Evolutionary conservation across 2,113 vertebrate genomes (phyloP).

Genomic region (Motacilla alba): DNA sequence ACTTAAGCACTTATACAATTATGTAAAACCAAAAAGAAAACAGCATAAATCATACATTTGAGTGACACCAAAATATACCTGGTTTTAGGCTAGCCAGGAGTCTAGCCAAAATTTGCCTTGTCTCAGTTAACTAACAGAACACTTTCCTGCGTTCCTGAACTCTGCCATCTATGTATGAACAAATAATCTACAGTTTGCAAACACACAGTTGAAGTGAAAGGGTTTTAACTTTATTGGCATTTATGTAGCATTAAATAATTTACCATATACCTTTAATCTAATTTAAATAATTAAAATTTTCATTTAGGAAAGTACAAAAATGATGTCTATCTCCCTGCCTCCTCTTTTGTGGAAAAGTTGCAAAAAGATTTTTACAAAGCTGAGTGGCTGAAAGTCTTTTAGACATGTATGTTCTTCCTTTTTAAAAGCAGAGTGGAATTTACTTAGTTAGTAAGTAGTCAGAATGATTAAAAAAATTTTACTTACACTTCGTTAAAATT

Average conservation of each 20-base stretch:
- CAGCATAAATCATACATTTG: neutral
- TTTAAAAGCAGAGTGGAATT: neutral
- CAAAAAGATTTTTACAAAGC: neutral
- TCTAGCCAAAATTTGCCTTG: neutral
- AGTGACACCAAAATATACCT: neutral
- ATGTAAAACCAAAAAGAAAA: neutral
- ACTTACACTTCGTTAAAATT: conserved; percentile 96
- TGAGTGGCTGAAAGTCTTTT: neutral
- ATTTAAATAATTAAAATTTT: neutral
- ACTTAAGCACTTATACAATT: neutral
- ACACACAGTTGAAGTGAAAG: neutral
- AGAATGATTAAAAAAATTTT: neutral
- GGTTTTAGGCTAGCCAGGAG: neutral
- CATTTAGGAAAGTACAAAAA: neutral
- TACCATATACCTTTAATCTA: neutral
- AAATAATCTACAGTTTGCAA: neutral
- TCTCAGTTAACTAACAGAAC: neutral
- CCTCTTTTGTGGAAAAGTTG: neutral
- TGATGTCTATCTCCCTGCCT: neutral
- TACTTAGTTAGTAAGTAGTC: neutral
- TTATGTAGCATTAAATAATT: neutral
- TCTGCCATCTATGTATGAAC: neutral
- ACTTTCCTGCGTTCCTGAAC: neutral
- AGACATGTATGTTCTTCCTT: neutral
- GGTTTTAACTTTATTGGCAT: neutral